These are phyloP conservation scores for Catocala nupta DNA, from an alignment of 2,888 invertebrate genomes.

Conservation along the genomic window DNA sequence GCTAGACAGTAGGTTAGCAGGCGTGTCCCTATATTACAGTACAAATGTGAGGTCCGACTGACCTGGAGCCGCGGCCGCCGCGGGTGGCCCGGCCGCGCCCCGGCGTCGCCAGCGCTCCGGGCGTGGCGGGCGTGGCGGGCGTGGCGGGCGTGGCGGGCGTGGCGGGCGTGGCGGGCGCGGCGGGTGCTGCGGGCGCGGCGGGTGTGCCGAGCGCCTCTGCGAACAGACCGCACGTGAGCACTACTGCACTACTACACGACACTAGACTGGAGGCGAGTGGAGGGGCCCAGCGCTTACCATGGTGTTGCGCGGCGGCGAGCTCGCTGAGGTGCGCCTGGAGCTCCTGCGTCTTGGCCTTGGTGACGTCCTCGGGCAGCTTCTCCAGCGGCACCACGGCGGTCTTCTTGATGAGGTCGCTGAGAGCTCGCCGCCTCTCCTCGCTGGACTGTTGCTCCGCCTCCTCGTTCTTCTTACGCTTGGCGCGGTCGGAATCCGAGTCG, in stretches of 20 bases:
- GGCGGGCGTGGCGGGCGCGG: neutral
- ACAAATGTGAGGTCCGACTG: too few species aligned
- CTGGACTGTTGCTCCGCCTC: conserved; percentile 66
- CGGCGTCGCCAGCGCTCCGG: neutral
- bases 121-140: neutral
- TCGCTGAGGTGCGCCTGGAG: conserved; percentile 71
- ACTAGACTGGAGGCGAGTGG: too few species aligned
- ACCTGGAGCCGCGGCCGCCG: conserved; percentile 22
- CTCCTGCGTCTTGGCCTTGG: conserved; percentile 74
- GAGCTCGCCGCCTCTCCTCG: conserved; percentile 57
- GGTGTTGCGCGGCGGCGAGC: conserved; percentile 34
- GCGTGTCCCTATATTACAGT: too few species aligned
- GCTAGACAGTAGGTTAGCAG: too few species aligned
- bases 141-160: neutral
- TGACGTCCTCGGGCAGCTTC: conserved; percentile 78
- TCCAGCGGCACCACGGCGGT: conserved; percentile 79
- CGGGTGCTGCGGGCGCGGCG: neutral
- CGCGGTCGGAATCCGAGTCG: conserved; percentile 76
- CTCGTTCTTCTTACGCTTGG: conserved; percentile 67
- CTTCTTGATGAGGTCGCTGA: conserved; percentile 70
- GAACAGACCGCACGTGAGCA: too few species aligned
- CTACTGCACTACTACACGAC: too few species aligned
- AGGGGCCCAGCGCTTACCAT: neutral
- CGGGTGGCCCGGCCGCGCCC: conserved; percentile 15
- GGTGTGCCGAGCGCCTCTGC: neutral